Evolutionary conservation across 1,140 invertebrate genomes (phyloP).

Genomic region (Zaprionus capensis): DNA sequence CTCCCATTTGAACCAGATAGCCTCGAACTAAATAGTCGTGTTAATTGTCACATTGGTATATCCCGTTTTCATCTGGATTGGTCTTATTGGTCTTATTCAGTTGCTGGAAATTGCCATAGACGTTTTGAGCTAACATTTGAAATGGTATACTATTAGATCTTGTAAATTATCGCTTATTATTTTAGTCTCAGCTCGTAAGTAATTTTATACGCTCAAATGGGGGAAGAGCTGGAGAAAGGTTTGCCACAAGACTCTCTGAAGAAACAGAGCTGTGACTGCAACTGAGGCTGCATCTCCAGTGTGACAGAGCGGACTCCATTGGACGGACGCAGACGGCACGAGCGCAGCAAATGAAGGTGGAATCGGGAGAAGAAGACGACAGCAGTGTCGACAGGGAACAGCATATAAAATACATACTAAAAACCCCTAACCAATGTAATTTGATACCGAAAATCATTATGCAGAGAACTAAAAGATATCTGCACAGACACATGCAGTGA

Average conservation of each 20-base stretch:
- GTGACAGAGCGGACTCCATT: slow-evolving; percentile 34
- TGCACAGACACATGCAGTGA: slow-evolving; percentile 16
- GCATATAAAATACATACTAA: slow-evolving; percentile 81
- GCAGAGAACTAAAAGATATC: slow-evolving; percentile 47
- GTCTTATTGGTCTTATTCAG: neutral
- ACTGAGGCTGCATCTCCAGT: neutral
- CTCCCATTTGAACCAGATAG: neutral
- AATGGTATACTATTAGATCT: slow-evolving; percentile 4
- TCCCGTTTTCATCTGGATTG: neutral
- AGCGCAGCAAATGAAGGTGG: slow-evolving; percentile 76
- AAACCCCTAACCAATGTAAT: slow-evolving; percentile 80
- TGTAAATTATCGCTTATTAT: slow-evolving; percentile 68
- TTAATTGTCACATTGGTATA: neutral
- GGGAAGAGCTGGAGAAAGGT: neutral
- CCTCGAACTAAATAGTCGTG: neutral
- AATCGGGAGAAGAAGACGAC: slow-evolving; percentile 46
- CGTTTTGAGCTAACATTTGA: neutral
- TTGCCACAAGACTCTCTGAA: neutral
- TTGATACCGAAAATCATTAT: slow-evolving; percentile 82
- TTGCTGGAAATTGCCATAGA: neutral
- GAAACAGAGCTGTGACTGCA: neutral
- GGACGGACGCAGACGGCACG: slow-evolving; percentile 63
- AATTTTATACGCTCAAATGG: slow-evolving; percentile 62
- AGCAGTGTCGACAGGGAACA: slow-evolving; percentile 53
- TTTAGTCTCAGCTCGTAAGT: slow-evolving; percentile 64